phyloP scores from a whole-genome alignment of 2,797 vertebrate genomes.

The Leucoraja ocellata region DNA sequence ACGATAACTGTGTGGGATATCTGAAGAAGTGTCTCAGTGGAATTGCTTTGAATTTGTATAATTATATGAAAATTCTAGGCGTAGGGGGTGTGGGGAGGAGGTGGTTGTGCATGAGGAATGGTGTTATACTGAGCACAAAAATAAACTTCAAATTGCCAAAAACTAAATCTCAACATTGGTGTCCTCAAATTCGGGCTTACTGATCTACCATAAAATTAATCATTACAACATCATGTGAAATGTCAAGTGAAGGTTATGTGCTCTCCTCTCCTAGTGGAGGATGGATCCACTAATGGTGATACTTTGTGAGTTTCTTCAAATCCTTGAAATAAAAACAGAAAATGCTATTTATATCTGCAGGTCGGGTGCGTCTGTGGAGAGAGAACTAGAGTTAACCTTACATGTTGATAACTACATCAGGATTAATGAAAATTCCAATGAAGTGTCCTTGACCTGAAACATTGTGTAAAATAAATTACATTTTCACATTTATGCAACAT shows the following conservation, averaged over 20 bases:
- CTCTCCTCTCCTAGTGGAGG: background rate
- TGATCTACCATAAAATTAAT: too few species aligned
- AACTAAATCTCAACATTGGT: background rate
- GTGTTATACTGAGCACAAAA: background rate
- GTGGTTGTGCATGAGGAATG: too few species aligned
- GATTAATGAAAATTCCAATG: too few species aligned
- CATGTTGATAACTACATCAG: too few species aligned
- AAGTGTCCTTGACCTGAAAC: background rate
- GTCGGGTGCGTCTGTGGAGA: too few species aligned
- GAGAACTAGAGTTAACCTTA: too few species aligned
- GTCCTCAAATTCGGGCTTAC: too few species aligned
- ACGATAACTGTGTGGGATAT: background rate
- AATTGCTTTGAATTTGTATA: background rate
- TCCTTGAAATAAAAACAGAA: background rate
- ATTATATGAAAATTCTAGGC: background rate
- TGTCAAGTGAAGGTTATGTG: background rate
- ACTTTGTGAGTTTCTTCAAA: background rate
- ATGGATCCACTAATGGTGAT: background rate
- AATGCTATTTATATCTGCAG: too few species aligned
- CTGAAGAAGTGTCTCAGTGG: background rate
- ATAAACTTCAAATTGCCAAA: background rate
- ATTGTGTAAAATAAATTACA: constrained; percentile 2
- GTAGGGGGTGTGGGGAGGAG: too few species aligned
- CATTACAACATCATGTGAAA: too few species aligned
- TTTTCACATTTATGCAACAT: background rate